These are phyloP conservation scores for Drosophila sechellia DNA, from an alignment of 1,140 invertebrate genomes.

Conservation along the genomic window DNA sequence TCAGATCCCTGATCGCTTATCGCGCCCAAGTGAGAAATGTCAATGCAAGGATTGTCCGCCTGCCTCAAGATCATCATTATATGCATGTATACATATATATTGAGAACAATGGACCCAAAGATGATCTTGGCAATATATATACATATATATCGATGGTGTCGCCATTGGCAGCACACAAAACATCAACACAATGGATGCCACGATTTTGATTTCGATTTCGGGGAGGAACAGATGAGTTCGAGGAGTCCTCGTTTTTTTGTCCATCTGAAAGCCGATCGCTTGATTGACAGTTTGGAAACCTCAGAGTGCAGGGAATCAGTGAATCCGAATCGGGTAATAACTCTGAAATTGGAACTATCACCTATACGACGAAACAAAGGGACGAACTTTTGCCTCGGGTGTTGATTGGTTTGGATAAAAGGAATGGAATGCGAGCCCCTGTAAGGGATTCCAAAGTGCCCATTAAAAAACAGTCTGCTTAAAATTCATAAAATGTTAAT, in stretches of 20 bases:
- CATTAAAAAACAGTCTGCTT: neutral
- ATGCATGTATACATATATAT: neutral
- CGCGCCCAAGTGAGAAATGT: conserved; percentile 58
- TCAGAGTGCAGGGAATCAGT: conserved; percentile 31
- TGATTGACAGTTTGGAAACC: conserved; percentile 43
- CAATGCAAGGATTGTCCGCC: conserved; percentile 43
- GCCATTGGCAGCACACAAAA: conserved; percentile 57
- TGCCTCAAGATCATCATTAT: conserved; percentile 19
- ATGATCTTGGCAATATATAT: conserved; percentile 24
- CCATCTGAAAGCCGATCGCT: conserved; percentile 42
- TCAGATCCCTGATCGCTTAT: conserved; percentile 33
- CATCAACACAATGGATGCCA: conserved; percentile 45
- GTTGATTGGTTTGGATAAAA: conserved; percentile 40
- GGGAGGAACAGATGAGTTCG: conserved; percentile 37
- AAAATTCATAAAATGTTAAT: neutral
- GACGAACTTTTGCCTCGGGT: conserved; percentile 36
- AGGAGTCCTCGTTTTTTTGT: conserved; percentile 14
- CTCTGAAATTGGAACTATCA: conserved; percentile 53
- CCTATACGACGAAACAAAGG: conserved; percentile 24
- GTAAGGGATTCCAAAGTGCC: neutral
- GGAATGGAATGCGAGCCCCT: conserved; percentile 10
- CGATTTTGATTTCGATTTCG: conserved; percentile 15
- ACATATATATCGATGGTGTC: conserved; percentile 35
- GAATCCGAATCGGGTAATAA: conserved; percentile 17
- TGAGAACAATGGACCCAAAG: conserved; percentile 27